Evolutionary conservation across 2,888 invertebrate genomes (phyloP).

Genomic region (Mantis religiosa): DNA sequence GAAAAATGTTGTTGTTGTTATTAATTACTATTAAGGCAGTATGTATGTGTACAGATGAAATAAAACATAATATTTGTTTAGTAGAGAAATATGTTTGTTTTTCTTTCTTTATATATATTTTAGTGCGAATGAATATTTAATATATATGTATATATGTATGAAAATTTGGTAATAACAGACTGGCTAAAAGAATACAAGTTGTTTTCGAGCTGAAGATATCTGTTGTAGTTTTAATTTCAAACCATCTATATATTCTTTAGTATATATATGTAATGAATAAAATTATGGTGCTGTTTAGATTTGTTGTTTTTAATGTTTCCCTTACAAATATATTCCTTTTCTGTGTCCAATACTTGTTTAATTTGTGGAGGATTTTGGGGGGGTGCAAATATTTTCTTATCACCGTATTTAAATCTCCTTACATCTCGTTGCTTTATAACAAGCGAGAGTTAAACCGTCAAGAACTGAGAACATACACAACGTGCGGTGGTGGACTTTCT

Average conservation of each 20-base stretch:
- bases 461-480: no score
- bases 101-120: background rate
- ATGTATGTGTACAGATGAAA: background rate
- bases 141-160: background rate
- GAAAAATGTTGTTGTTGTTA: background rate
- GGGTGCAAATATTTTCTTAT: no score
- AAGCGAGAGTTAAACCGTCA: no score
- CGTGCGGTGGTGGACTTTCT: no score
- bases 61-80: background rate
- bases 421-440: no score
- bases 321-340: no score
- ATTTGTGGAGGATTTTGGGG: no score
- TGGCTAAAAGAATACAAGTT: background rate
- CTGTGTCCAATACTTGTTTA: no score
- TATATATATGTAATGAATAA: slow-evolving; percentile 19
- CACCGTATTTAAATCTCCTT: no score
- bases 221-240: slow-evolving; percentile 16
- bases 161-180: background rate
- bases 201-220: background rate
- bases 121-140: background rate
- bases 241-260: slow-evolving; percentile 14
- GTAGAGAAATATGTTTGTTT: background rate
- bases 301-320: background rate
- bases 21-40: background rate
- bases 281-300: slow-evolving; percentile 27